Percentiles rank a stretch among this genome's conserved stretches.
These are phyloP conservation scores for Parnassius smintheus DNA, from an alignment of 2,888 invertebrate genomes.

Conservation along the genomic window DNA sequence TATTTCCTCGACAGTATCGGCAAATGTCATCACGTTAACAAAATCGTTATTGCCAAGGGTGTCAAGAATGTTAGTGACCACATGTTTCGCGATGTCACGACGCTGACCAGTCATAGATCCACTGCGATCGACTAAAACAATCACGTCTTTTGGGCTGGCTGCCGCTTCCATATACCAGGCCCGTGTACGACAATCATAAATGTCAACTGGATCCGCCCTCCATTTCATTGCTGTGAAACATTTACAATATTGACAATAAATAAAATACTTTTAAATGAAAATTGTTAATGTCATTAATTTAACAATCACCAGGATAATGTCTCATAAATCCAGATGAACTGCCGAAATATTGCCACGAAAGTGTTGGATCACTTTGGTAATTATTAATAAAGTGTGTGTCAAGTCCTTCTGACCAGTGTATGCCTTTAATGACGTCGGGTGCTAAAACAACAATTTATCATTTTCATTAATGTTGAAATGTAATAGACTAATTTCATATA, in stretches of 20 bases:
- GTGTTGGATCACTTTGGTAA: conserved; percentile 90
- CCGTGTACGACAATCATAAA: conserved; percentile 96
- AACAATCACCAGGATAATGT: conserved; percentile 91
- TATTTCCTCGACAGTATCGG: conserved; percentile 88
- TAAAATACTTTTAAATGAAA: not conserved
- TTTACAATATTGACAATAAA: not conserved
- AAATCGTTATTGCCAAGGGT: conserved; percentile 99
- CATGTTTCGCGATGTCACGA: conserved; percentile 94
- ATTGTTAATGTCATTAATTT: not conserved
- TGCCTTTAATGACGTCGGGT: conserved; percentile 92
- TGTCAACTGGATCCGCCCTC: conserved; percentile 91
- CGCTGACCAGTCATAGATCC: conserved; percentile 95
- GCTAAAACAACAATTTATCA: conserved; percentile 71
- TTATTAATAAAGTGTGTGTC: conserved; percentile 94
- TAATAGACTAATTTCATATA: too few species aligned
- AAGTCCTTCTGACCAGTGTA: conserved; percentile 97
- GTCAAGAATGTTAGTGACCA: conserved; percentile 93
- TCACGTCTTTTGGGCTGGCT: conserved; percentile 97
- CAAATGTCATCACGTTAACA: conserved; percentile 97
- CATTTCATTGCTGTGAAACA: conserved; percentile 85
- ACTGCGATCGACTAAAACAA: conserved; percentile 91
- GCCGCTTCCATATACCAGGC: conserved; percentile 99
- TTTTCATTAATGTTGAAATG: too few species aligned
- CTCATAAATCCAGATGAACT: conserved; percentile 98
- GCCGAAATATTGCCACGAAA: conserved; percentile 99